Percentiles rank a stretch among this genome's conserved stretches.
These are phyloP conservation scores for Myotis myotis DNA, from an alignment of 2,797 vertebrate species.

Conservation along the genomic window DNA sequence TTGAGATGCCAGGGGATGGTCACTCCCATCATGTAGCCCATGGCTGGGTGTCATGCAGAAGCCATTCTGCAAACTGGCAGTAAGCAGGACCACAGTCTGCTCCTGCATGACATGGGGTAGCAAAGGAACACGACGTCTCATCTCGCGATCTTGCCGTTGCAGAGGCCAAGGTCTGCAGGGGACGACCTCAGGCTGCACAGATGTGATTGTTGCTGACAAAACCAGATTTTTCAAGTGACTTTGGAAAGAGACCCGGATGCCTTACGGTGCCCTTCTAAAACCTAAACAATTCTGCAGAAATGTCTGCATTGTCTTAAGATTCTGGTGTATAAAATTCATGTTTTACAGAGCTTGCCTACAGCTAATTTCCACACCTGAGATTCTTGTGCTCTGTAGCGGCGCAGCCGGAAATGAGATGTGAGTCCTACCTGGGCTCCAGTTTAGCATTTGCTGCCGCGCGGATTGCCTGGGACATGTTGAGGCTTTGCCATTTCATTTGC, in stretches of 20 bases:
- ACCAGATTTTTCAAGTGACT: not conserved
- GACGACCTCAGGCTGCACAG: not conserved
- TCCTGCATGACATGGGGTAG: not conserved
- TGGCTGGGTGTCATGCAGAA: not conserved
- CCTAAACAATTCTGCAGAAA: not conserved
- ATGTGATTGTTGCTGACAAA: not conserved
- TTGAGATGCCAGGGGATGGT: not conserved
- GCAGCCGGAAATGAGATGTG: not conserved
- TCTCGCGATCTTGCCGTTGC: not conserved
- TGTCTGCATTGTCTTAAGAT: not conserved
- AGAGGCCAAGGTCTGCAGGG: not conserved
- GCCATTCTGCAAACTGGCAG: not conserved
- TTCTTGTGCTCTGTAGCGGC: not conserved
- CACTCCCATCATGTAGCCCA: not conserved
- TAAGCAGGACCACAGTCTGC: not conserved
- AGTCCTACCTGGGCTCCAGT: not conserved
- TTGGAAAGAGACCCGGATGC: not conserved
- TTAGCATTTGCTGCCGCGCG: not conserved
- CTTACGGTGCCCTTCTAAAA: not conserved
- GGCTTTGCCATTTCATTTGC: constrained; percentile 26
- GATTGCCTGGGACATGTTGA: not conserved
- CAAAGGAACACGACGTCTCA: fast-evolving
- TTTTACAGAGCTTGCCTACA: not conserved
- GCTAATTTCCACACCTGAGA: not conserved
- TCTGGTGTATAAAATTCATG: not conserved